Percentiles rank a stretch among this genome's conserved stretches.
phyloP scores from a whole-genome alignment of 2,888 invertebrate species.

The Macrophya alboannulata region DNA sequence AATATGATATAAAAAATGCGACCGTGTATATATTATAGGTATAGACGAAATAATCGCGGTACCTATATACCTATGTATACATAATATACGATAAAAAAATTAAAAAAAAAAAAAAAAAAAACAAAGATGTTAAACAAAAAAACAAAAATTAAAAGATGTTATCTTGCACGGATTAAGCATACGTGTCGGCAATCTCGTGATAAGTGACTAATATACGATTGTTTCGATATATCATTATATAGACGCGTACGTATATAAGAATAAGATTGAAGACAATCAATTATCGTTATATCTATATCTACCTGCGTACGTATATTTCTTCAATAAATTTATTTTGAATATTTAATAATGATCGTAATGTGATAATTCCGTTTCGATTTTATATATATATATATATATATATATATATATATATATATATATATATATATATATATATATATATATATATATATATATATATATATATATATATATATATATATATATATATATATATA shows the following conservation, averaged over 20 bases:
- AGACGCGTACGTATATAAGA: background rate
- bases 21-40: too few species aligned
- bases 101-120: background rate
- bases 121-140: too few species aligned
- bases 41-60: background rate
- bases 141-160: background rate
- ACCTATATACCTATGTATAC: background rate
- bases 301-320: background rate
- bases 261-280: background rate
- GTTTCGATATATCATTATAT: too few species aligned
- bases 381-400: too few species aligned
- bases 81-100: background rate
- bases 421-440: too few species aligned
- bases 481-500: too few species aligned
- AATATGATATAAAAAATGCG: background rate
- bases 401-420: too few species aligned
- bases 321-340: background rate
- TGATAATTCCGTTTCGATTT: background rate
- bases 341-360: background rate
- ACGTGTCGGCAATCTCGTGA: background rate
- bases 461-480: too few species aligned
- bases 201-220: slow-evolving; percentile 1
- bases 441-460: too few species aligned
- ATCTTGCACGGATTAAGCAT: background rate
- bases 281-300: background rate